Percentiles rank a stretch among this genome's conserved stretches.
Evolutionary conservation across 2,888 invertebrate genomes (phyloP).

Genomic region (Cyclophora albipunctata): DNA sequence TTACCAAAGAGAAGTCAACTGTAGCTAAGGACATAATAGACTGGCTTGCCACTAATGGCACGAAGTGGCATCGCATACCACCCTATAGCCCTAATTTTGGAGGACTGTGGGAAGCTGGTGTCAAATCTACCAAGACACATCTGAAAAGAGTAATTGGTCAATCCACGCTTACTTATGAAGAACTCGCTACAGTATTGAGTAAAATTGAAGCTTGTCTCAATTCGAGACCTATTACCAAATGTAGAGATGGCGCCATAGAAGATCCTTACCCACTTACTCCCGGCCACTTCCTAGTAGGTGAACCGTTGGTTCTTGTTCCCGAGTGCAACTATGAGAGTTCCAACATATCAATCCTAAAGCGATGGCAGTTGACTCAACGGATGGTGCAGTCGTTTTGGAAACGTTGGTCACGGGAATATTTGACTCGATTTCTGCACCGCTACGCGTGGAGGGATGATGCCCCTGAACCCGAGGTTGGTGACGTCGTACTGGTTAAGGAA

Average conservation of each 20-base stretch:
- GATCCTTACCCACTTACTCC: not conserved
- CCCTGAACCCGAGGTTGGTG: not conserved
- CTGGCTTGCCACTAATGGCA: too few relatives aligned
- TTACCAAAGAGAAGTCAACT: not conserved
- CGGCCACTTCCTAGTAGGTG: not conserved
- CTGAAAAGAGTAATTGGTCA: too few relatives aligned
- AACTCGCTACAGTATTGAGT: too few relatives aligned
- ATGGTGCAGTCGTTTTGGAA: not conserved
- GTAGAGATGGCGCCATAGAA: too few relatives aligned
- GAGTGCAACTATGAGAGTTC: not conserved
- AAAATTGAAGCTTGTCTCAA: too few relatives aligned
- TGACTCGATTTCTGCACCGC: not conserved
- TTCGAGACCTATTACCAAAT: too few relatives aligned
- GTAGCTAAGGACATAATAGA: too few relatives aligned
- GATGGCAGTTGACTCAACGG: not conserved
- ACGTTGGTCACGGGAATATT: constrained; percentile 12
- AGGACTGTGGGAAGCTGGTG: too few relatives aligned
- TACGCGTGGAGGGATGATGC: not conserved
- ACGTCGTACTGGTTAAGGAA: not conserved
- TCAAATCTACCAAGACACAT: too few relatives aligned
- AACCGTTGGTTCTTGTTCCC: not conserved
- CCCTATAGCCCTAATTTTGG: too few relatives aligned
- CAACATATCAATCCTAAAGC: not conserved
- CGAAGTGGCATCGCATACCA: too few relatives aligned
- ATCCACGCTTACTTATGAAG: too few relatives aligned